These are phyloP conservation scores for Stictonetta naevosa DNA, from an alignment of 2,113 vertebrate genomes.

Conservation along the genomic window DNA sequence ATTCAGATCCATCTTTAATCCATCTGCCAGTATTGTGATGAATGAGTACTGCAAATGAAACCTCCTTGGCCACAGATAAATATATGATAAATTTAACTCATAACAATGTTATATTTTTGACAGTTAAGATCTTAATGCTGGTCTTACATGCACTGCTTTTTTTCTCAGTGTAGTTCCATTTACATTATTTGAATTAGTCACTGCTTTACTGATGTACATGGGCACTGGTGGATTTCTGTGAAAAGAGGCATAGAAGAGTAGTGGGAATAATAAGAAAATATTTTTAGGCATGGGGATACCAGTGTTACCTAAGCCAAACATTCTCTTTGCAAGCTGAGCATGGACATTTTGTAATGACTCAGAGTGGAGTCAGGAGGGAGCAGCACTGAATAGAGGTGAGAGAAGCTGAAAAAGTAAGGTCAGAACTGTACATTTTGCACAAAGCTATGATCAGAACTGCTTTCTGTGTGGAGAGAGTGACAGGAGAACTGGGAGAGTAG, in stretches of 20 bases:
- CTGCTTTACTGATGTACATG: background rate
- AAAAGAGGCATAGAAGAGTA: background rate
- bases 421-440: background rate
- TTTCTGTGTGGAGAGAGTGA: background rate
- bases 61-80: background rate
- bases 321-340: background rate
- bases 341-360: background rate
- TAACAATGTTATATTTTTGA: background rate
- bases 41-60: background rate
- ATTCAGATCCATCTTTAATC: background rate
- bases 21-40: background rate
- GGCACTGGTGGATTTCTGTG: background rate
- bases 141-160: background rate
- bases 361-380: background rate
- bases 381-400: background rate
- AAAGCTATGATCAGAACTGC: background rate
- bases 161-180: background rate
- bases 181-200: background rate
- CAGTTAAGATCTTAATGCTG: background rate
- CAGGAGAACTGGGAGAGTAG: background rate
- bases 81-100: background rate
- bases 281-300: background rate
- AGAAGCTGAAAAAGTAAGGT: background rate
- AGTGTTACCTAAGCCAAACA: background rate
- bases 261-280: background rate